These are phyloP conservation scores for Aphyosemion australe DNA, from an alignment of 2,113 vertebrate genomes.

Conservation along the genomic window DNA sequence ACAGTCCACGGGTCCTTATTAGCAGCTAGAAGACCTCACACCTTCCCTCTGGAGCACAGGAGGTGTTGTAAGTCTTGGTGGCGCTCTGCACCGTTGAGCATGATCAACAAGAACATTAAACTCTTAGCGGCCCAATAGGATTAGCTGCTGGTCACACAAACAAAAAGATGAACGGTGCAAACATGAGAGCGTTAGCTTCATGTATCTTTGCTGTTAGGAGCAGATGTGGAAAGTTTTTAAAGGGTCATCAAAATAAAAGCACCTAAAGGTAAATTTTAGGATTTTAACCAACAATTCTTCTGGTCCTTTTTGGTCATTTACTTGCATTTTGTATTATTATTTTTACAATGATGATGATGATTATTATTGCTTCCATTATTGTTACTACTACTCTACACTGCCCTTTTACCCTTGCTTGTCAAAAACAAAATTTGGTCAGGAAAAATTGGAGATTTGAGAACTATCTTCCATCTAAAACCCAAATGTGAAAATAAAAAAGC, in stretches of 20 bases:
- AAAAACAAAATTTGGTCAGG: not conserved
- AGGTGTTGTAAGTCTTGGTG: slow-evolving; percentile 32
- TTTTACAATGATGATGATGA: no score
- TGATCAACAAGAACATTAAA: slow-evolving; percentile 56
- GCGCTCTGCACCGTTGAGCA: slow-evolving; percentile 13
- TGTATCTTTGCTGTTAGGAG: not conserved
- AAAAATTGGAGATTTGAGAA: no score
- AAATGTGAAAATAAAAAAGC: not conserved
- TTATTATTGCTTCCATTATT: no score
- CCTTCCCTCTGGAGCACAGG: slow-evolving; percentile 12
- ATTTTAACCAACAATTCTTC: no score
- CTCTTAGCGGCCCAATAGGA: slow-evolving; percentile 65
- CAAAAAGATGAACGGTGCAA: slow-evolving; percentile 65
- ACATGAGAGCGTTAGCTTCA: slow-evolving; percentile 15
- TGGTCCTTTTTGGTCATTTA: not conserved
- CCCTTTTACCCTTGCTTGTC: not conserved
- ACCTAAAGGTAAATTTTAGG: not conserved
- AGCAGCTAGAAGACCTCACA: slow-evolving; percentile 2
- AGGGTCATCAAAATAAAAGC: not conserved
- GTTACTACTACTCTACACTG: not conserved
- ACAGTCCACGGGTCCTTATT: slow-evolving; percentile 2
- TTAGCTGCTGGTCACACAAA: slow-evolving; percentile 68
- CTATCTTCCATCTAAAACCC: not conserved
- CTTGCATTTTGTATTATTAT: no score
- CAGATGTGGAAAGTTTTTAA: not conserved